These are phyloP conservation scores for Lophochroa leadbeateri DNA, from an alignment of 2,113 vertebrate species.

Conservation along the genomic window DNA sequence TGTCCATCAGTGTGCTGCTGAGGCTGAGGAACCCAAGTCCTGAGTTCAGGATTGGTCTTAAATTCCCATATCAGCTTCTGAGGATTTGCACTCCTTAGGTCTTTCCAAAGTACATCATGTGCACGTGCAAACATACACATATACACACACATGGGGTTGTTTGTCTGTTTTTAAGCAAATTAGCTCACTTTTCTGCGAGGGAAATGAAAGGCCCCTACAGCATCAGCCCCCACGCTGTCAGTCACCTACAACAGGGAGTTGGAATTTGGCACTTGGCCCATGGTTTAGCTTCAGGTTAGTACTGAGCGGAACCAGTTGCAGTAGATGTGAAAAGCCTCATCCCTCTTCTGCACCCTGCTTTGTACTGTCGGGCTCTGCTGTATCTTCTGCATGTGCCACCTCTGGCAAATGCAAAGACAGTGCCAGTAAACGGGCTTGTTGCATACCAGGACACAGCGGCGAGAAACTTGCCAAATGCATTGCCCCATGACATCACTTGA, in stretches of 20 bases:
- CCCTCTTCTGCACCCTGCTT: not conserved
- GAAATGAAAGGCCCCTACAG: not conserved
- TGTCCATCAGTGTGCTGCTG: not conserved
- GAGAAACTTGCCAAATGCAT: not conserved
- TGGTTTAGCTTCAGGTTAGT: not conserved
- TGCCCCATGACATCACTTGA: not conserved
- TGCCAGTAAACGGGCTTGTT: not conserved
- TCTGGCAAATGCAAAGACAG: not conserved
- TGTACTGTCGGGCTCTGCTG: not conserved
- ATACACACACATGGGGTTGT: fast-evolving
- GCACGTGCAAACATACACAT: not conserved
- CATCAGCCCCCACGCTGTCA: not conserved
- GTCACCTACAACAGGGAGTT: not conserved
- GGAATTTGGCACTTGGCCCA: not conserved
- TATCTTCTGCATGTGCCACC: not conserved
- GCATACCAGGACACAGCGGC: fast-evolving
- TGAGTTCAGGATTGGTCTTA: not conserved
- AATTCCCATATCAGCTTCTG: not conserved
- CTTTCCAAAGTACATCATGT: not conserved
- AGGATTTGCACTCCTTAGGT: not conserved
- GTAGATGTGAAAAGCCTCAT: not conserved
- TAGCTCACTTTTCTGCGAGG: not conserved
- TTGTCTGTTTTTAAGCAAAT: not conserved
- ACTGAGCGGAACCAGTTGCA: not conserved
- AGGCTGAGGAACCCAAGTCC: not conserved